These are phyloP conservation scores for Capreolus pygargus DNA, from an alignment of 2,113 vertebrate genomes.

Conservation along the genomic window DNA sequence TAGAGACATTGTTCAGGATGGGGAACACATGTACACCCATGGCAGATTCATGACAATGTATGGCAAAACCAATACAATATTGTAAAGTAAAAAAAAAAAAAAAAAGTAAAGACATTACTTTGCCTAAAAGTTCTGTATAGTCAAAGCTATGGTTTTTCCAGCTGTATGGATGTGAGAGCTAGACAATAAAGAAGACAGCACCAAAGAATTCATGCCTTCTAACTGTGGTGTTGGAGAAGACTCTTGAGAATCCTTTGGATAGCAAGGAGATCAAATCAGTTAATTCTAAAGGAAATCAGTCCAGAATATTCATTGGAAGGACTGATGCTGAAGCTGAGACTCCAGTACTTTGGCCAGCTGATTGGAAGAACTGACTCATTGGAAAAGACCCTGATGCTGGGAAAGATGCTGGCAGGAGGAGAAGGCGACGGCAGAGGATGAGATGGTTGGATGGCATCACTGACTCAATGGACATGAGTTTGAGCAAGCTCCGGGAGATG, in stretches of 20 bases:
- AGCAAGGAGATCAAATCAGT: background rate
- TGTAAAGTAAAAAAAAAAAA: background rate
- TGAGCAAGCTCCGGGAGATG: background rate
- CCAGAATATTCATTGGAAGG: background rate
- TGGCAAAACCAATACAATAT: too few relatives aligned
- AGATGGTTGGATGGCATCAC: background rate
- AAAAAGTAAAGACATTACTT: background rate
- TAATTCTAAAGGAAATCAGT: background rate
- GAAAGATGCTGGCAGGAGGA: background rate
- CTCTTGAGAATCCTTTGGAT: background rate
- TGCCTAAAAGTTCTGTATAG: background rate
- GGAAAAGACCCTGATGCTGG: background rate
- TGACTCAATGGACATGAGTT: background rate
- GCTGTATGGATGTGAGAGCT: background rate
- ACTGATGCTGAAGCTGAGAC: background rate
- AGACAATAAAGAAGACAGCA: background rate
- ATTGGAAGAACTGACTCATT: background rate
- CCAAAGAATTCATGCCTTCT: background rate
- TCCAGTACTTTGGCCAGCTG: background rate
- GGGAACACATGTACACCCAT: too few relatives aligned
- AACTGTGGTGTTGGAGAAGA: background rate
- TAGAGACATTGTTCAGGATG: background rate
- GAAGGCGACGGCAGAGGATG: background rate
- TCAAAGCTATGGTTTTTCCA: background rate
- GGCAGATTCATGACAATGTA: too few relatives aligned